Percentiles rank a stretch among this genome's conserved stretches.
These are phyloP conservation scores for Diceros bicornis DNA, from an alignment of 2,797 vertebrate genomes.

Conservation along the genomic window DNA sequence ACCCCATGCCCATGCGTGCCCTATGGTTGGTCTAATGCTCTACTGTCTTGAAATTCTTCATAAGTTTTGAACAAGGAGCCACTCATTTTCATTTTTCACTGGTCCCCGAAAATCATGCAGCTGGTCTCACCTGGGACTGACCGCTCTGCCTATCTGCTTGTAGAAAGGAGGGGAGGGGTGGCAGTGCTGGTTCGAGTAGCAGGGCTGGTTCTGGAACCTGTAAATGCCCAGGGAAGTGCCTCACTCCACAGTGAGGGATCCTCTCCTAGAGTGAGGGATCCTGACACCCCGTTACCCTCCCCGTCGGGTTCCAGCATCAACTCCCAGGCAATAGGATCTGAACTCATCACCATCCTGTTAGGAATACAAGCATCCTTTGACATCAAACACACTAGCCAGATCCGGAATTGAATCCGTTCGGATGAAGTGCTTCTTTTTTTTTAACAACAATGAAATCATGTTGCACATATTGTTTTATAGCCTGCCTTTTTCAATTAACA, in stretches of 20 bases:
- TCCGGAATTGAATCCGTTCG: background rate
- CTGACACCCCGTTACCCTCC: accelerated
- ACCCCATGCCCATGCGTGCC: background rate
- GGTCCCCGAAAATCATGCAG: background rate
- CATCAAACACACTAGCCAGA: too few species aligned
- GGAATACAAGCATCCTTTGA: background rate
- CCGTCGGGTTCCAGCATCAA: background rate
- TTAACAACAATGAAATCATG: background rate
- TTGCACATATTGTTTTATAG: background rate
- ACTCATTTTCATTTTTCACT: background rate
- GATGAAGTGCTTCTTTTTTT: background rate
- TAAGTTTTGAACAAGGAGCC: background rate
- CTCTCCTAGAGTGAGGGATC: background rate
- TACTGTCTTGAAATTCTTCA: background rate
- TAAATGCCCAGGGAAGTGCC: background rate
- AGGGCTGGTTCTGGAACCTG: background rate
- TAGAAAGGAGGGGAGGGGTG: background rate
- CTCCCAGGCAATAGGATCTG: background rate
- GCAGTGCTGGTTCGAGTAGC: background rate
- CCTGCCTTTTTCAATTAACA: background rate
- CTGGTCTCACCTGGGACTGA: background rate
- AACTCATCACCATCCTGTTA: background rate
- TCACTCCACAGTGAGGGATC: too few species aligned
- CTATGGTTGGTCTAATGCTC: background rate
- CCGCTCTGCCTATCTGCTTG: background rate